Evolutionary conservation across 2,888 invertebrate genomes (phyloP).

Genomic region (Sicus ferrugineus): DNA sequence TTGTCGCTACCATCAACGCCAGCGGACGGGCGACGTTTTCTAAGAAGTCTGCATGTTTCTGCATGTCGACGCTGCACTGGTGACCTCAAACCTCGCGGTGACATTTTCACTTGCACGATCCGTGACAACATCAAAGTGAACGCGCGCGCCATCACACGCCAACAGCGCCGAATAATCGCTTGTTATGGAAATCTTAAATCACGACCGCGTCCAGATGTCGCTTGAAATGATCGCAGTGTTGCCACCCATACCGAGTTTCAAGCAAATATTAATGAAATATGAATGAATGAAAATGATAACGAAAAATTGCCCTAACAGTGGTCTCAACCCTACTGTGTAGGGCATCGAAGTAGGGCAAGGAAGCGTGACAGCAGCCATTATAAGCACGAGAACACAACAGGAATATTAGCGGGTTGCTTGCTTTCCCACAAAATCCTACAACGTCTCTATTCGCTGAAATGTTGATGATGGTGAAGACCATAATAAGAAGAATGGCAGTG

Average conservation of each 20-base stretch:
- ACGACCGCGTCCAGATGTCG: conserved; percentile 20
- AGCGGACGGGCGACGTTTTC: background rate
- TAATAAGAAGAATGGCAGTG: too few species aligned
- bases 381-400: too few species aligned
- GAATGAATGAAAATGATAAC: too few species aligned
- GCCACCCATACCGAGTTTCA: background rate
- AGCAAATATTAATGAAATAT: too few species aligned
- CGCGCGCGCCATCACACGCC: background rate
- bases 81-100: conserved; percentile 37
- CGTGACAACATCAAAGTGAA: conserved; percentile 1
- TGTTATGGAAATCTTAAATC: conserved; percentile 37
- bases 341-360: too few species aligned
- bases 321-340: background rate
- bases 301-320: background rate
- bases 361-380: too few species aligned
- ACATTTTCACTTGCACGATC: conserved; percentile 39
- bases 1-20: background rate
- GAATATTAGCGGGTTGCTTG: too few species aligned
- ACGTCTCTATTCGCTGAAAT: too few species aligned
- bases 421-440: too few species aligned
- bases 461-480: too few species aligned
- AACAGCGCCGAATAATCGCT: background rate
- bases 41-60: background rate
- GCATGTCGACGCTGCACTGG: background rate
- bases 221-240: background rate